These are phyloP conservation scores for Eucidaris tribuloides DNA, from an alignment of 35 echinoderm and acorn worm species.

Conservation along the genomic window DNA sequence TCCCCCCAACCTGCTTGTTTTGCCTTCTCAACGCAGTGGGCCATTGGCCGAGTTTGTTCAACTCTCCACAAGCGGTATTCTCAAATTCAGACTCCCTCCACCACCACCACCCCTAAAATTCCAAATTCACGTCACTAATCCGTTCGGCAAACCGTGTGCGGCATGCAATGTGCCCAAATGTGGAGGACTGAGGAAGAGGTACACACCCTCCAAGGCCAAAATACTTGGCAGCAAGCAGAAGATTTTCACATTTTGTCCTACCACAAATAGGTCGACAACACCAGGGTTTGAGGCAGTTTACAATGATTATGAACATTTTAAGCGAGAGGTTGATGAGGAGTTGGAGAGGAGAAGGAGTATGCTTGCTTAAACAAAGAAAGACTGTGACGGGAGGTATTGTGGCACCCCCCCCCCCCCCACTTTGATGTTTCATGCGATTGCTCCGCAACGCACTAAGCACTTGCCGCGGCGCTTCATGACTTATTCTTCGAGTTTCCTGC, in stretches of 20 bases:
- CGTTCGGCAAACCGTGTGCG: conserved; percentile 34
- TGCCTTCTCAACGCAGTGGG: conserved; percentile 48
- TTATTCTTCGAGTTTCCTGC: no score
- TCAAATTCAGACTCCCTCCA: conserved; percentile 6
- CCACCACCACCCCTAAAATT: conserved; percentile 17
- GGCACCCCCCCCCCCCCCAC: no score
- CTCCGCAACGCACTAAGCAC: no score
- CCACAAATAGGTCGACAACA: conserved; percentile 13
- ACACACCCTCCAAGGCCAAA: conserved; percentile 44
- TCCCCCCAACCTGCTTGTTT: conserved; percentile 41
- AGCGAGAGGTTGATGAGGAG: conserved; percentile 7
- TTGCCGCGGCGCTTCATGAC: no score
- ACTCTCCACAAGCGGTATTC: conserved; percentile 7
- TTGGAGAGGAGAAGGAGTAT: not conserved
- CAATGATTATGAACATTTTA: conserved; percentile 20
- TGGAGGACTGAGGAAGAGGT: conserved; percentile 34
- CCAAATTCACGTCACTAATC: not conserved
- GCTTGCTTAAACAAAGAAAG: no score
- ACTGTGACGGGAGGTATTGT: no score
- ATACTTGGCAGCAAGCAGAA: conserved; percentile 32
- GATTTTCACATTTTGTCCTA: conserved; percentile 40
- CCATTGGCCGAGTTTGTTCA: conserved; percentile 29
- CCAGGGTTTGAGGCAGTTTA: conserved; percentile 2
- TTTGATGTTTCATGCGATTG: no score
- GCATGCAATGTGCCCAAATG: conserved; percentile 48